These are phyloP conservation scores for Achroia grisella DNA, from an alignment of 1,140 invertebrate species.

Conservation along the genomic window DNA sequence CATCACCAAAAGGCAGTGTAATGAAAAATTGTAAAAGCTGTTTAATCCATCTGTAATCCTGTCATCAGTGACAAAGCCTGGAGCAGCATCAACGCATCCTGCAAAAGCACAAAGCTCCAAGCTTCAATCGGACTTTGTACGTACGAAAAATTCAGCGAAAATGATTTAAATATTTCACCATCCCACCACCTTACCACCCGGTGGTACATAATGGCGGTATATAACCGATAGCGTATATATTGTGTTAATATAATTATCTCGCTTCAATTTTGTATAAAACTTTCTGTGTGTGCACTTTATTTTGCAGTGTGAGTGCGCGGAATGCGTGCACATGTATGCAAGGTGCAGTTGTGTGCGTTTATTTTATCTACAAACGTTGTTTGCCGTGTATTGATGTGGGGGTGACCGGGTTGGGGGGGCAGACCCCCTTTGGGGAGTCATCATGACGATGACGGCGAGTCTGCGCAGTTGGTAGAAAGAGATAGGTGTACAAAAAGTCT, in stretches of 20 bases:
- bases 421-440: conserved; percentile 18
- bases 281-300: conserved; percentile 19
- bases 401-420: conserved; percentile 32
- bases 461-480: conserved; percentile 50
- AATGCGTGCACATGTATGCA: conserved; percentile 14
- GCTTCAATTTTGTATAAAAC: conserved; percentile 61
- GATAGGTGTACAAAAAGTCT: conserved; percentile 30
- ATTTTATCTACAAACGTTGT: conserved; percentile 50
- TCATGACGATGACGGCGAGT: conserved; percentile 58
- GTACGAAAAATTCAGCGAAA: conserved; percentile 30
- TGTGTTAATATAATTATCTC: conserved; percentile 61
- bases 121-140: too few species aligned
- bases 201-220: conserved; percentile 7
- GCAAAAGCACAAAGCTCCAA: too few species aligned
- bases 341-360: conserved; percentile 34
- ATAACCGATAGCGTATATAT: conserved; percentile 8
- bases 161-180: conserved; percentile 29
- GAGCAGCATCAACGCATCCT: too few species aligned
- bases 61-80: too few species aligned
- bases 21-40: too few species aligned
- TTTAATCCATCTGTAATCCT: too few species aligned
- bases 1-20: too few species aligned
- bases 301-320: not conserved
- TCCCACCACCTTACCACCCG: conserved; percentile 10
- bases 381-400: conserved; percentile 53